These are phyloP conservation scores for Cephalopterus ornatus DNA, from an alignment of 2,113 vertebrate species.

Conservation along the genomic window DNA sequence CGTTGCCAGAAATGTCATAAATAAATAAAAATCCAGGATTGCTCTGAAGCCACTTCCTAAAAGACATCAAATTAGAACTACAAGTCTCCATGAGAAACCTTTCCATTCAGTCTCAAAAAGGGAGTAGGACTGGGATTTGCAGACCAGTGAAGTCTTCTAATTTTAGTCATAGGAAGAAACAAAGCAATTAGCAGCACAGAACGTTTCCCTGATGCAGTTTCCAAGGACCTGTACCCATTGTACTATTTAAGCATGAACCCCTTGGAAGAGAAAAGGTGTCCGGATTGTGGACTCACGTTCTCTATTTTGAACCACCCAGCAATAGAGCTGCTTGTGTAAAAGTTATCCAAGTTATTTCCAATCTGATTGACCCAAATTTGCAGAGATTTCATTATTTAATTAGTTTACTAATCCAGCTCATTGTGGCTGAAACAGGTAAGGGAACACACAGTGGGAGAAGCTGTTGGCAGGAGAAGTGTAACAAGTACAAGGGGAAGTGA, in stretches of 20 bases:
- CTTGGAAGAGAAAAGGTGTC: not conserved
- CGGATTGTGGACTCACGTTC: not conserved
- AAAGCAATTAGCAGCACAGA: not conserved
- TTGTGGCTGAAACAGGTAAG: not conserved
- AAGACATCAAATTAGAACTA: not conserved
- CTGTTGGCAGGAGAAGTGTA: not conserved
- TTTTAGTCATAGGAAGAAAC: not conserved
- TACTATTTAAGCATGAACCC: not conserved
- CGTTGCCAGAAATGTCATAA: not conserved
- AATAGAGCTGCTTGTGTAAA: not conserved
- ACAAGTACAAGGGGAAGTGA: not conserved
- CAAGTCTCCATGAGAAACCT: not conserved
- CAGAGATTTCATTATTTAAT: not conserved
- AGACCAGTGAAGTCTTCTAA: not conserved
- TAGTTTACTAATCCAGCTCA: not conserved
- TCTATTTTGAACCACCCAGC: not conserved
- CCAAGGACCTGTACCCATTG: not conserved
- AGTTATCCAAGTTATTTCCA: not conserved
- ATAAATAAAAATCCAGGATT: not conserved
- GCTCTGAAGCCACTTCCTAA: not conserved
- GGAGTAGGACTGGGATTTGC: not conserved
- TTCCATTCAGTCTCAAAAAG: not conserved
- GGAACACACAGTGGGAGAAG: not conserved
- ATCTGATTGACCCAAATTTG: not conserved
- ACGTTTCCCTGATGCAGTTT: not conserved